Percentiles rank a stretch among this genome's conserved stretches.
phyloP scores from a whole-genome alignment of 2,888 invertebrate genomes.

The Hololepta plana region DNA sequence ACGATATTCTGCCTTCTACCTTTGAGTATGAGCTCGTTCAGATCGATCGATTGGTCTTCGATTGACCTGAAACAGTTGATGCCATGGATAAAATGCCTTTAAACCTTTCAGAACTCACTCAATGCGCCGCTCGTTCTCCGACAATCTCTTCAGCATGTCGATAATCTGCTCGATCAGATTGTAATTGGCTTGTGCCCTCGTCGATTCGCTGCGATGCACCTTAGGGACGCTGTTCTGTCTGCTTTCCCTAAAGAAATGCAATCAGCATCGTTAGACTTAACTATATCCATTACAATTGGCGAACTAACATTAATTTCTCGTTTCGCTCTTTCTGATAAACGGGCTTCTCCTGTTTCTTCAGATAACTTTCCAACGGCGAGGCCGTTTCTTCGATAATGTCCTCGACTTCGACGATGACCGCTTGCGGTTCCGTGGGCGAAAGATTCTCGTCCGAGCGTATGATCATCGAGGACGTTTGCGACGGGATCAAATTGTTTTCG shows the following conservation, averaged over 20 bases:
- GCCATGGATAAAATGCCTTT: too few relatives aligned
- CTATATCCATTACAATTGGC: constrained; percentile 2
- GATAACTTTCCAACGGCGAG: constrained; percentile 46
- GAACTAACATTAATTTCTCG: constrained; percentile 30
- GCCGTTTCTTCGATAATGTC: constrained; percentile 66
- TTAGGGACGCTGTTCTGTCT: too few relatives aligned
- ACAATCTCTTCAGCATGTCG: constrained; percentile 24
- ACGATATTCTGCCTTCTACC: too few relatives aligned
- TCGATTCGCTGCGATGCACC: constrained; percentile 21
- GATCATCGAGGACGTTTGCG: constrained; percentile 14
- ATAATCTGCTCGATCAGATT: constrained; percentile 31
- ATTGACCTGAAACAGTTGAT: constrained; percentile 6
- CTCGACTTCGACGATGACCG: constrained; percentile 64
- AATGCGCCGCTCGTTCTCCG: constrained; percentile 26
- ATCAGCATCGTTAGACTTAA: constrained; percentile 1
- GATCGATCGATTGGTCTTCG: too few relatives aligned
- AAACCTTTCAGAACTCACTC: too few relatives aligned
- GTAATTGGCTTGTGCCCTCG: constrained; percentile 27
- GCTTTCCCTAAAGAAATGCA: too few relatives aligned
- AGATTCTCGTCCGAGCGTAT: constrained; percentile 14
- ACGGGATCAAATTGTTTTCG: constrained; percentile 28
- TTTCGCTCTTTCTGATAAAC: constrained; percentile 51
- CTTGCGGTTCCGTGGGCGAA: constrained; percentile 38
- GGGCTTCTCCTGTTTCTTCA: constrained; percentile 55
- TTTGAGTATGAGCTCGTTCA: too few relatives aligned